These are phyloP conservation scores for Scaptomyza polygonia DNA, from an alignment of 2,888 invertebrate species.

Conservation along the genomic window DNA sequence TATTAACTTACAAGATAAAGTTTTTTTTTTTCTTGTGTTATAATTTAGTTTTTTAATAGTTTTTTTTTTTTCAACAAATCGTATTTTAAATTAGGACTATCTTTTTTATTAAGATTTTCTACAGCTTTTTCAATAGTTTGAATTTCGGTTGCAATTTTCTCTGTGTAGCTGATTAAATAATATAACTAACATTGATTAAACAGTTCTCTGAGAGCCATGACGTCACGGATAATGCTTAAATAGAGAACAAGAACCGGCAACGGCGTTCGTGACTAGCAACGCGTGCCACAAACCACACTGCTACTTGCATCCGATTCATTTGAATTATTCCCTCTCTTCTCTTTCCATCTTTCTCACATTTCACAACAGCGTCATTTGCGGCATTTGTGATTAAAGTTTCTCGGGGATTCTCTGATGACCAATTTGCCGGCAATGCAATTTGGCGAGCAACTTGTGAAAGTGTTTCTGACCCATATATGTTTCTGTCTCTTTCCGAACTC, in stretches of 20 bases:
- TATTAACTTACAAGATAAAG: too few relatives aligned
- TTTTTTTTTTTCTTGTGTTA: too few relatives aligned
- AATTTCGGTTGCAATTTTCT: too few relatives aligned
- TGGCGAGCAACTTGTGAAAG: slow-evolving; percentile 39
- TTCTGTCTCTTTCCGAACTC: neutral
- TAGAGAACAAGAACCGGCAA: neutral
- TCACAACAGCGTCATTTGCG: slow-evolving; percentile 48
- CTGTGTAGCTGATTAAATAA: too few relatives aligned
- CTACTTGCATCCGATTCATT: slow-evolving; percentile 31
- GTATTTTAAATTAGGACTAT: too few relatives aligned
- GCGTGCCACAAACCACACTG: slow-evolving; percentile 4
- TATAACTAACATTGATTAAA: slow-evolving; percentile 5
- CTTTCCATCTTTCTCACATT: slow-evolving; percentile 26
- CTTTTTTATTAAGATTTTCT: too few relatives aligned
- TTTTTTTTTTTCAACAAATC: too few relatives aligned
- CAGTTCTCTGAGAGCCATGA: slow-evolving; percentile 4
- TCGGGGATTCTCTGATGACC: slow-evolving; percentile 8
- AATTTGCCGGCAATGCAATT: slow-evolving; percentile 41
- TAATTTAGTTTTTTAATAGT: too few relatives aligned
- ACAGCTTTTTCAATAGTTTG: too few relatives aligned
- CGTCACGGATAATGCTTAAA: too few relatives aligned
- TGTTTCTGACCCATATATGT: slow-evolving; percentile 37
- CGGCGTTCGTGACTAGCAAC: slow-evolving; percentile 47
- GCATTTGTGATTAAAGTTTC: neutral
- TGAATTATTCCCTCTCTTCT: neutral